phyloP scores from a whole-genome alignment of 2,113 vertebrate genomes.

The Myiozetetes cayanensis region DNA sequence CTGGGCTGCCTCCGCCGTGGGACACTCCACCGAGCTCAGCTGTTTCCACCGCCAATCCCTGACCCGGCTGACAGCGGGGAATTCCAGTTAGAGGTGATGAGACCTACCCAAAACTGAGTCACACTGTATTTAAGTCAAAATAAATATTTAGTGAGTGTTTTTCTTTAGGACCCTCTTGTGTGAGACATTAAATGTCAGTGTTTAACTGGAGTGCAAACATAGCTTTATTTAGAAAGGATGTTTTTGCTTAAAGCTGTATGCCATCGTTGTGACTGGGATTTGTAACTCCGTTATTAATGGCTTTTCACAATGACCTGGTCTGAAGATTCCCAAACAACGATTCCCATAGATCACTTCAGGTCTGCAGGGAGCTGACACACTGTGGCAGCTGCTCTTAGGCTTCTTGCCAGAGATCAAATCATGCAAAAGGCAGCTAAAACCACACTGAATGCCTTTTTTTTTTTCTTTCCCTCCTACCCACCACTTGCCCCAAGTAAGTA shows the following conservation, averaged over 20 bases:
- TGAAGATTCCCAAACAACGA: not conserved
- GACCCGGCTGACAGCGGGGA: conserved; percentile 17
- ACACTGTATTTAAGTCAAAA: conserved; percentile 44
- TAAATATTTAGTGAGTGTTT: conserved; percentile 13
- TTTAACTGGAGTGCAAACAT: conserved; percentile 47
- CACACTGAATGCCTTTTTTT: not conserved
- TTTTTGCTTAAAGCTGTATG: not conserved
- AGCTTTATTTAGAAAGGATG: conserved; percentile 21
- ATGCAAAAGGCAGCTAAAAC: not conserved
- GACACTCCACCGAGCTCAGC: not conserved
- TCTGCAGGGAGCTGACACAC: not conserved
- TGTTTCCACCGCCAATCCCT: conserved; percentile 21
- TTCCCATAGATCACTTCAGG: not conserved
- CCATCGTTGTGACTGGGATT: not conserved
- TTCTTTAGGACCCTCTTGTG: conserved; percentile 30
- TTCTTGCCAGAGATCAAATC: not conserved
- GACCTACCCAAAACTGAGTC: conserved; percentile 27
- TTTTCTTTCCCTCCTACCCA: fast-evolving
- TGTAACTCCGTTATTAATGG: not conserved
- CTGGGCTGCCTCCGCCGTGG: conserved; percentile 9
- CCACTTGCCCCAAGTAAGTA: not conserved
- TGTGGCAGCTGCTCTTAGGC: not conserved
- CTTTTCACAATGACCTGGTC: conserved; percentile 15
- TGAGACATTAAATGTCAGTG: conserved; percentile 30
- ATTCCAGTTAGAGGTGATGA: not conserved